Evolutionary conservation across 2,113 vertebrate genomes (phyloP).

Genomic region (Fregata magnificens): DNA sequence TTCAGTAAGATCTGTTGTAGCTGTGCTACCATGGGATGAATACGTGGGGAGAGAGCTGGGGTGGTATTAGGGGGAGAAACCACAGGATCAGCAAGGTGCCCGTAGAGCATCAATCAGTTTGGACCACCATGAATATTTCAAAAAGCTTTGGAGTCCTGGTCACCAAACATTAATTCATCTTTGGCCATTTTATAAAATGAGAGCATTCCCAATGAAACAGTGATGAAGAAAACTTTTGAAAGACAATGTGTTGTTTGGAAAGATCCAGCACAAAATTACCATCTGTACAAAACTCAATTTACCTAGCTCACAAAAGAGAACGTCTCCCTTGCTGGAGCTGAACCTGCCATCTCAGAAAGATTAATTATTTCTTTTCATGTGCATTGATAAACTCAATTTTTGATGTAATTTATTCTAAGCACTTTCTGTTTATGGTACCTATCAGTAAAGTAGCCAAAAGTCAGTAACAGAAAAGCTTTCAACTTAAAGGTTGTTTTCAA

Average conservation of each 20-base stretch:
- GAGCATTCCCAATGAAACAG: background rate
- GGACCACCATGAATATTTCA: background rate
- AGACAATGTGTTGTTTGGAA: background rate
- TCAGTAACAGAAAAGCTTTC: background rate
- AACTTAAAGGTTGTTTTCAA: background rate
- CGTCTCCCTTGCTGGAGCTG: background rate
- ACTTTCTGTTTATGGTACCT: background rate
- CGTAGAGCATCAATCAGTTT: background rate
- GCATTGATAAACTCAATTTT: background rate
- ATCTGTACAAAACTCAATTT: background rate
- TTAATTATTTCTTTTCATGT: background rate
- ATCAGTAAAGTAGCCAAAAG: background rate
- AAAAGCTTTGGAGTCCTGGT: background rate
- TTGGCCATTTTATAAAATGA: background rate
- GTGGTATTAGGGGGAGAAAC: background rate
- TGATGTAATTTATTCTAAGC: background rate
- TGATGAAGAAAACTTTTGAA: background rate
- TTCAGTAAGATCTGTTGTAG: background rate
- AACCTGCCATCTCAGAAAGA: background rate
- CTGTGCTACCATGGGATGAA: background rate
- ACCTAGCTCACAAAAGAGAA: background rate
- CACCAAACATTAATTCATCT: background rate
- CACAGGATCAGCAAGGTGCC: background rate
- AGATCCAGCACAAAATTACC: background rate
- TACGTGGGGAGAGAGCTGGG: background rate